A percentile compares a stretch with the other conserved stretches of the same genome.
These are phyloP conservation scores for Phalera bucephala DNA, from an alignment of 2,888 invertebrate species.

Conservation along the genomic window DNA sequence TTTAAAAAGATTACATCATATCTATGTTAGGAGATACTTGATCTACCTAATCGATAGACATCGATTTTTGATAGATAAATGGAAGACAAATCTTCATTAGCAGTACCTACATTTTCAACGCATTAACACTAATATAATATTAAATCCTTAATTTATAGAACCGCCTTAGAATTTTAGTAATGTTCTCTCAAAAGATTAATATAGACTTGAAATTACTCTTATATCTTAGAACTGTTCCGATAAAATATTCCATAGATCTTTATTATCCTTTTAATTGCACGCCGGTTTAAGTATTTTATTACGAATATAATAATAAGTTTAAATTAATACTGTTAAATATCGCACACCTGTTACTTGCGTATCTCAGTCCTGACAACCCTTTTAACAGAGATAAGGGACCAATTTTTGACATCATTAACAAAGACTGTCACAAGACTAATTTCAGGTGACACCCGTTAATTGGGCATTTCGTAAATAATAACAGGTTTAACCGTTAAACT, in stretches of 20 bases:
- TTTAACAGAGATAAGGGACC: not conserved
- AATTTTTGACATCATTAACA: constrained; percentile 9
- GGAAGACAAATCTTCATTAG: too few relatives aligned
- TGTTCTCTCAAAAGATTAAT: too few relatives aligned
- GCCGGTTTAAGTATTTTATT: not conserved
- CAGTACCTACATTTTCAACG: too few relatives aligned
- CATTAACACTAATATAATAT: too few relatives aligned
- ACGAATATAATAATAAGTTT: not conserved
- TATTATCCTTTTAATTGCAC: not conserved
- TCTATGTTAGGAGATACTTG: not conserved
- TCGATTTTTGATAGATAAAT: not conserved
- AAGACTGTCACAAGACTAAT: constrained; percentile 6
- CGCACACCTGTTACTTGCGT: constrained; percentile 5
- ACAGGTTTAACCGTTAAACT: not conserved
- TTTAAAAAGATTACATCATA: not conserved
- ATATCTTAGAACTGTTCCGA: too few relatives aligned
- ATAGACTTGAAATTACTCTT: too few relatives aligned
- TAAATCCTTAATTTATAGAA: too few relatives aligned
- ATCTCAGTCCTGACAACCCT: not conserved
- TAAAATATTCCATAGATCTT: too few relatives aligned
- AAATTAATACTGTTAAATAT: constrained; percentile 1
- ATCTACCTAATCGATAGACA: not conserved
- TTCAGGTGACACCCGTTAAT: constrained; percentile 46
- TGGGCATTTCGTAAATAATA: constrained; percentile 24
- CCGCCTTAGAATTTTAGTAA: too few relatives aligned